Conservation (phyloP, 2,797 vertebrate species). For the Rhinophrynus dorsalis region DNA sequence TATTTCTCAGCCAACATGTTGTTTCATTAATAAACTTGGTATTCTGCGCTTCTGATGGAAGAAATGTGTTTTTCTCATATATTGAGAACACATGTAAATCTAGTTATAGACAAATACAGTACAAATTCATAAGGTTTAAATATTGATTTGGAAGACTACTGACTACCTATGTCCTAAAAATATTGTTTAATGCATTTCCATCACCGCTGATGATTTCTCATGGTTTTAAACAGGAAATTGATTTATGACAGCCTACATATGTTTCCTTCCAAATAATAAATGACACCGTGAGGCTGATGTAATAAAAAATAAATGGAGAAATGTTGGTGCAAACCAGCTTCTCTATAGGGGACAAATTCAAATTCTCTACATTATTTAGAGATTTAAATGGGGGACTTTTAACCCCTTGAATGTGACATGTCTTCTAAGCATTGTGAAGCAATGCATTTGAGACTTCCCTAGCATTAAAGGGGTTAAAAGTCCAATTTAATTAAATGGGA, state of each 20-base stretch:
- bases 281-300: too few species aligned
- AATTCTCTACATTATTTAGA: background rate
- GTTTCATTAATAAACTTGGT: background rate
- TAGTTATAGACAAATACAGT: background rate
- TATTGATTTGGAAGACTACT: background rate
- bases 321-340: too few species aligned
- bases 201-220: background rate
- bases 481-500: too few species aligned
- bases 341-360: too few species aligned
- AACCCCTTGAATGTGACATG: too few species aligned
- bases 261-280: too few species aligned
- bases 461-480: too few species aligned
- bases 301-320: background rate
- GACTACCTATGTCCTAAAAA: background rate
- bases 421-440: too few species aligned
- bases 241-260: too few species aligned
- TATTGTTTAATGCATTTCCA: background rate
- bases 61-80: background rate
- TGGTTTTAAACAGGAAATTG: background rate
- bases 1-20: background rate
- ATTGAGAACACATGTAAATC: slow-evolving; percentile 5
- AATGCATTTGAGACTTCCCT: too few species aligned
- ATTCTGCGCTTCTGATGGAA: background rate
- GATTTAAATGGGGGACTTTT: too few species aligned
- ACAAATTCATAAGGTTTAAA: background rate